A percentile compares a stretch with the other conserved stretches of the same genome.
These are phyloP conservation scores for Lichenostomus cassidix DNA, from an alignment of 2,113 vertebrate species.

Conservation along the genomic window DNA sequence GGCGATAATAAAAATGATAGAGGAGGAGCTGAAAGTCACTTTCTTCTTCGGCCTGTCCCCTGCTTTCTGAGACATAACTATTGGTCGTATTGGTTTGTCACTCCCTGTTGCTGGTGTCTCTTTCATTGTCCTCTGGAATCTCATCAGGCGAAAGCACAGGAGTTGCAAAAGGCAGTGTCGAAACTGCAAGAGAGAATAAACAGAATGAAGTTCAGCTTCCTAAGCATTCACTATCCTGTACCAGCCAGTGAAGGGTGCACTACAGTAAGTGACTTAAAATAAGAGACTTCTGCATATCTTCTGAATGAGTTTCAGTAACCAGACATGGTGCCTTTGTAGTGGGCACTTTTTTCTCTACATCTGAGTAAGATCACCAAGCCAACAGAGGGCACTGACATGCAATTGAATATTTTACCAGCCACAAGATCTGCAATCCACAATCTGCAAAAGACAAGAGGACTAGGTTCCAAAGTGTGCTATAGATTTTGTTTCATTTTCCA, in stretches of 20 bases:
- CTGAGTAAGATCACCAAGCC: neutral
- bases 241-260: neutral
- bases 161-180: conserved; percentile 84
- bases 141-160: conserved; percentile 80
- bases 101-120: conserved; percentile 70
- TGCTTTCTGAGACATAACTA: conserved; percentile 78
- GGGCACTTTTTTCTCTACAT: neutral
- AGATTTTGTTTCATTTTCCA: neutral
- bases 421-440: neutral
- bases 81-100: conserved; percentile 79
- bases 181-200: conserved; percentile 76
- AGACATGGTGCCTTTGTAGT: neutral
- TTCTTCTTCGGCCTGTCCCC: conserved; percentile 86
- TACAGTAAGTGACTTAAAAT: neutral
- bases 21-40: conserved; percentile 91
- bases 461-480: neutral
- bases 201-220: neutral
- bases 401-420: neutral
- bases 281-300: neutral
- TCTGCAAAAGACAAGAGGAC: neutral
- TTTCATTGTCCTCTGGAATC: conserved; percentile 75
- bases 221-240: neutral
- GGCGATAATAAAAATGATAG: conserved; percentile 90
- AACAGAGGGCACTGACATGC: neutral
- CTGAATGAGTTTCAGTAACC: neutral